A percentile compares a stretch with the other conserved stretches of the same genome.
Conservation (phyloP, 2,113 vertebrate species). For the Pygoscelis antarcticus region DNA sequence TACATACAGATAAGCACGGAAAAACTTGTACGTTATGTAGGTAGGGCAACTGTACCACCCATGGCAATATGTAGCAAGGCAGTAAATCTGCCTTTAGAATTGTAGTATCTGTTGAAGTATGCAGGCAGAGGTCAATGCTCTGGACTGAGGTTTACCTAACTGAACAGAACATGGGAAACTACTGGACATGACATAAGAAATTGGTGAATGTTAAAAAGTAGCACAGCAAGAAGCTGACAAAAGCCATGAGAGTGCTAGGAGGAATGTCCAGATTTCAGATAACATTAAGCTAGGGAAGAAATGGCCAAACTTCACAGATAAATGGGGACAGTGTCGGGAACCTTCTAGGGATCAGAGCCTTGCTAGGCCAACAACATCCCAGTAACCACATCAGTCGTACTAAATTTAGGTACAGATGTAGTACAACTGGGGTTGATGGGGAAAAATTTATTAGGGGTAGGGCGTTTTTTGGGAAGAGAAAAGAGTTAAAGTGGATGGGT, state of each 20-base stretch:
- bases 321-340: background rate
- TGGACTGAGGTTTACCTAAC: background rate
- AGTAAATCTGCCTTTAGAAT: background rate
- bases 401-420: background rate
- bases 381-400: background rate
- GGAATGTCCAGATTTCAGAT: background rate
- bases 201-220: background rate
- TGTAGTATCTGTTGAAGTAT: background rate
- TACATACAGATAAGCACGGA: background rate
- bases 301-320: background rate
- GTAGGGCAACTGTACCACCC: background rate
- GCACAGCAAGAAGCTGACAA: background rate
- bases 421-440: background rate
- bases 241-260: background rate
- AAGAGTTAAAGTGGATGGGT: background rate
- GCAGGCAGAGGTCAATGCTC: background rate
- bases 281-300: background rate
- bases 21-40: background rate
- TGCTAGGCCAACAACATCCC: background rate
- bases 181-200: background rate
- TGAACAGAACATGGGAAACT: background rate
- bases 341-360: background rate
- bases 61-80: accelerated
- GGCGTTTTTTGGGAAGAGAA: background rate
- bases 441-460: background rate